Conservation (phyloP, 2,113 vertebrate species). For the Corythaeola cristata region DNA sequence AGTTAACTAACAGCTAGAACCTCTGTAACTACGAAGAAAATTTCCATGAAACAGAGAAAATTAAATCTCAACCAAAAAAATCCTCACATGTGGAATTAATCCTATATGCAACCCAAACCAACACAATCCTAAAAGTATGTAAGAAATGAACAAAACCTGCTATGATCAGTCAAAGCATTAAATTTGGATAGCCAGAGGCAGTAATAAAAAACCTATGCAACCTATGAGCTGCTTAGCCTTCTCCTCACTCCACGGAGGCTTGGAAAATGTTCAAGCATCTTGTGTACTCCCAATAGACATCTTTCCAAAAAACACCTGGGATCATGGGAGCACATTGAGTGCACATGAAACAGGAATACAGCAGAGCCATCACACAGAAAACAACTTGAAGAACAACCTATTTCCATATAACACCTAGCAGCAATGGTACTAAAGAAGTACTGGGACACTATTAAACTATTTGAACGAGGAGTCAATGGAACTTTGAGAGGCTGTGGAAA, state of each 20-base stretch:
- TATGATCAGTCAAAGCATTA: neutral
- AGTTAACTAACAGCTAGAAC: neutral
- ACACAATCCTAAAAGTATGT: neutral
- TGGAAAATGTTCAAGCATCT: neutral
- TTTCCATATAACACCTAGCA: neutral
- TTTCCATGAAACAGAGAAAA: neutral
- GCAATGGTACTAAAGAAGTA: neutral
- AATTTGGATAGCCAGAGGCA: neutral
- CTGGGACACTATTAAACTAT: neutral
- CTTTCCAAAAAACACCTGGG: neutral
- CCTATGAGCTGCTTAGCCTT: neutral
- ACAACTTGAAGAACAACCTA: neutral
- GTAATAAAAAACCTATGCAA: neutral
- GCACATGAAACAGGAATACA: neutral
- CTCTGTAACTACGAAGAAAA: neutral
- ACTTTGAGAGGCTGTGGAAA: neutral
- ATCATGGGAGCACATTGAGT: accelerated
- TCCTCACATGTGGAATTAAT: neutral
- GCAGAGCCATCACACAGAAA: neutral
- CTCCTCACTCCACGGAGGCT: neutral
- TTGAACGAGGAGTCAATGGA: neutral
- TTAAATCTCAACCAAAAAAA: neutral
- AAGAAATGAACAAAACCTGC: neutral
- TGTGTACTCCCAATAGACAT: neutral
- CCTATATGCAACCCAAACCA: neutral